These are phyloP conservation scores for Melitaea athalia DNA, from an alignment of 2,888 invertebrate species.

Conservation along the genomic window DNA sequence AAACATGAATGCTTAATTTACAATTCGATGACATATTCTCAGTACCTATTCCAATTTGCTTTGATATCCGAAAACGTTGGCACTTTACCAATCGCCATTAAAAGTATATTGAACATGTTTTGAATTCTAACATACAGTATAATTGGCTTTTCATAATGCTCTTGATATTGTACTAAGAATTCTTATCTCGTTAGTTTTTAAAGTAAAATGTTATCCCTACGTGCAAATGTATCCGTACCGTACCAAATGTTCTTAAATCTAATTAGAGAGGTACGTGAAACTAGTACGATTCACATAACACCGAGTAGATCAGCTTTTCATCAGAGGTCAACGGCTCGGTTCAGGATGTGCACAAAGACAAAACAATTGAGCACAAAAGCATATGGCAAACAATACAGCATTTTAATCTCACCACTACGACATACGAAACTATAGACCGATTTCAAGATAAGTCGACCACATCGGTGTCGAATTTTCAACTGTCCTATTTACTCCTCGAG, in stretches of 20 bases:
- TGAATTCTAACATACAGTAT: background rate
- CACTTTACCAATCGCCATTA: conserved; percentile 19
- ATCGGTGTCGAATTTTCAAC: conserved; percentile 34
- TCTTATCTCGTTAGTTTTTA: background rate
- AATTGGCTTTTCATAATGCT: background rate
- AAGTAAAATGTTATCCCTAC: background rate
- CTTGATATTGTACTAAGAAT: background rate
- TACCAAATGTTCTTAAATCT: conserved; percentile 12
- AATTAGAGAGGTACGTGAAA: conserved; percentile 25
- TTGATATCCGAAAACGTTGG: conserved; percentile 12
- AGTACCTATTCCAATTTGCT: conserved; percentile 1
- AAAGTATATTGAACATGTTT: background rate
- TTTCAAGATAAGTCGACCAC: conserved; percentile 25
- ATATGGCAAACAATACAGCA: conserved; percentile 51
- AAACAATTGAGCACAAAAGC: conserved; percentile 65
- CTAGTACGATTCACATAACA: conserved; percentile 37
- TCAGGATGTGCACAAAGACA: conserved; percentile 78
- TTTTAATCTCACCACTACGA: conserved; percentile 44
- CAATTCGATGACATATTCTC: conserved; percentile 2
- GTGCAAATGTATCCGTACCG: conserved; percentile 6
- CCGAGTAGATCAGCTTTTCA: conserved; percentile 61
- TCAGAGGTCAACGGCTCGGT: conserved; percentile 65
- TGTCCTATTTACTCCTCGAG: conserved; percentile 26
- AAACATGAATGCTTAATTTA: conserved; percentile 8
- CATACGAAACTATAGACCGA: conserved; percentile 36